Base-by-base conservation (phyloP, 2,797 vertebrate species). In the Sebastes miniatus region DNA sequence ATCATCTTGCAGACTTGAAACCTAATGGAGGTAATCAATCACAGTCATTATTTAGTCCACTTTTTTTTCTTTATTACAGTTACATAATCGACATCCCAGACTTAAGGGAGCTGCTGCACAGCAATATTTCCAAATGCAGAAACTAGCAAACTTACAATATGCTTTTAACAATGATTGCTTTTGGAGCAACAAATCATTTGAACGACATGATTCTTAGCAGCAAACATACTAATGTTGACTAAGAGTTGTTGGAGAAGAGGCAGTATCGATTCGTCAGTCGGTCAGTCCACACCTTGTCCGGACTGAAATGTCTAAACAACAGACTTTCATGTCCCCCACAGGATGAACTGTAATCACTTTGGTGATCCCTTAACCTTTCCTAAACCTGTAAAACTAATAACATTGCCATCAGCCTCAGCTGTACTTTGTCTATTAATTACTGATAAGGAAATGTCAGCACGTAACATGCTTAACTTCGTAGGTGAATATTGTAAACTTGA, bases 1-100 rank as follows among this genome's bases (percentile, higher is more conserved):
- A 74, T 58, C 43, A 64, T 79, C 57, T 63, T 56, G 7, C 76
- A 71, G 22, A 65, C 64, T 66, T 58, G 59, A 83, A 86, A 63
- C 66, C 70, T 70, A 32, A 54, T 56, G 79, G 72, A 75, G 56
- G 65, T 72, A 57, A 83, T 88, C 66, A 85, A 85, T 92, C 86
- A 91, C 34, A 74, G 52, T 72, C n/a, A 50, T 74, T 69, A 69
- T 64, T 64, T 32, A 31, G 36, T 31, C 24, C 59, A 32, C 32
- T 85, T 39, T 74, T 4, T 80, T 71, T 74, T 36, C 1, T 59
- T 36, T 72, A n/a, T 52, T 61, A 47, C 50, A 52, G 34, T 78
- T 36, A 74, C n/a, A 66, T 80, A 77, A 80, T 84, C 66, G 68
- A 62, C 56, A 36, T 18, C 39, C 0, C 4, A 64, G 27, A 61